A percentile compares a stretch with the other conserved stretches of the same genome.
Evolutionary conservation across 2,113 vertebrate species (phyloP).

Genomic region (Oryzias woworae): DNA sequence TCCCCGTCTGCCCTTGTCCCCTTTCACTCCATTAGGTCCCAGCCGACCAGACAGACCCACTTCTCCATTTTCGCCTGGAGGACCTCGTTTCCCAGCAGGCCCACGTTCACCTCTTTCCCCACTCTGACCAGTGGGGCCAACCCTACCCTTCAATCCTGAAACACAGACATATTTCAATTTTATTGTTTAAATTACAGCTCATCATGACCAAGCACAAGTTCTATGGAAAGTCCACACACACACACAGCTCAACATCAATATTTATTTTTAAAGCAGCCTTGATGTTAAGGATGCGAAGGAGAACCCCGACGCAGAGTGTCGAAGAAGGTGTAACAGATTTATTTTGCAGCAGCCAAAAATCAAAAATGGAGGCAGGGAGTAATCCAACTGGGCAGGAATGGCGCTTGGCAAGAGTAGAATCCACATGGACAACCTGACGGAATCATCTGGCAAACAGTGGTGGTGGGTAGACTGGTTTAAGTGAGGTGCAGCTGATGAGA

Average conservation of each 20-base stretch:
- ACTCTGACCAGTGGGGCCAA: slow-evolving; percentile 85
- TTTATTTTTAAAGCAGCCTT: neutral
- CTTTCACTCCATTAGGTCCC: slow-evolving; percentile 83
- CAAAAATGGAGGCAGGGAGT: no score
- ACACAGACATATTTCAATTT: slow-evolving; percentile 49
- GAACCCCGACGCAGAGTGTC: no score
- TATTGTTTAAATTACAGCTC: neutral
- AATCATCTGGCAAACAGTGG: no score
- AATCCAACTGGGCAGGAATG: no score
- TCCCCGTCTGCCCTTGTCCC: slow-evolving; percentile 86
- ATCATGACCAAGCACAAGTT: no score
- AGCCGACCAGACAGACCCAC: slow-evolving; percentile 79
- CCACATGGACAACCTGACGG: no score
- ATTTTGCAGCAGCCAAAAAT: no score
- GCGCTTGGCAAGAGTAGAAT: no score
- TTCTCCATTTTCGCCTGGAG: slow-evolving; percentile 79
- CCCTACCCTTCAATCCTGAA: slow-evolving; percentile 89
- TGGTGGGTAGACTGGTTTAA: no score
- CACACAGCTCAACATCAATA: slow-evolving; percentile 13
- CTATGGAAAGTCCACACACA: neutral
- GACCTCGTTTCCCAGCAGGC: slow-evolving; percentile 88
- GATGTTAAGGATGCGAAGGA: no score
- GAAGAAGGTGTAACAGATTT: no score
- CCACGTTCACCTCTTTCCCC: slow-evolving; percentile 91
- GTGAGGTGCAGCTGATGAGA: no score